Conservation (phyloP, 2,888 invertebrate species). For the Sipunculus nudus region DNA sequence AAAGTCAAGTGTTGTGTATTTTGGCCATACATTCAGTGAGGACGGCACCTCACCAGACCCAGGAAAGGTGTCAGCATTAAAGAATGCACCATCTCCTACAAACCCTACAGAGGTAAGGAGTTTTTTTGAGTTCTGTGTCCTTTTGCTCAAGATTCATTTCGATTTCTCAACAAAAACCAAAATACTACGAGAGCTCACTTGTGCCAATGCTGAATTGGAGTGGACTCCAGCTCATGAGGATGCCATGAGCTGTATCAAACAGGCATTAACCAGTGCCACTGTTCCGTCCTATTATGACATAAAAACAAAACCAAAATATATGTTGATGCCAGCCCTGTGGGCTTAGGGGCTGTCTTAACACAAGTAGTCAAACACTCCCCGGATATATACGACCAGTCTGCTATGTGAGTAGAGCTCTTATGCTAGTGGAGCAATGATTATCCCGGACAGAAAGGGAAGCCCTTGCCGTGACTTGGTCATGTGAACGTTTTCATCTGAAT, state of each 20-base stretch:
- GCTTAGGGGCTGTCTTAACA: slow-evolving; percentile 10
- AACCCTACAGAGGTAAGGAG: slow-evolving; percentile 23
- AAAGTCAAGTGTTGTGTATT: too few relatives aligned
- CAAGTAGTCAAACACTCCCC: not conserved
- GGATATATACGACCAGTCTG: not conserved
- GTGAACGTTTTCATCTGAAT: slow-evolving; percentile 22
- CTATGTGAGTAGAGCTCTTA: slow-evolving; percentile 16
- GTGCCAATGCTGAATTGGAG: slow-evolving; percentile 7
- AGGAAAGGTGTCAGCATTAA: slow-evolving; percentile 12
- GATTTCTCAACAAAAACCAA: slow-evolving; percentile 20
- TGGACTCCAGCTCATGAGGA: slow-evolving; percentile 19
- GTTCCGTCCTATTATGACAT: too few relatives aligned
- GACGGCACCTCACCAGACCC: too few relatives aligned
- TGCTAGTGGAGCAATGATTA: slow-evolving; percentile 18
- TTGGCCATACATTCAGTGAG: too few relatives aligned
- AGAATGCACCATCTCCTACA: slow-evolving; percentile 3
- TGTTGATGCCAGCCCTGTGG: slow-evolving; percentile 25
- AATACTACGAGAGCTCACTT: slow-evolving; percentile 17
- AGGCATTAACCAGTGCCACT: too few relatives aligned
- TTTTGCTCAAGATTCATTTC: slow-evolving; percentile 9
- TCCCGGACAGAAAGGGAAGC: slow-evolving; percentile 17
- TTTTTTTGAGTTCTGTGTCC: slow-evolving; percentile 20
- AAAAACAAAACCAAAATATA: too few relatives aligned
- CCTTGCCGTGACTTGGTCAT: slow-evolving; percentile 19
- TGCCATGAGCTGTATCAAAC: too few relatives aligned